Base-by-base conservation (phyloP, 2,113 vertebrate species). In the Rhea pennata region DNA sequence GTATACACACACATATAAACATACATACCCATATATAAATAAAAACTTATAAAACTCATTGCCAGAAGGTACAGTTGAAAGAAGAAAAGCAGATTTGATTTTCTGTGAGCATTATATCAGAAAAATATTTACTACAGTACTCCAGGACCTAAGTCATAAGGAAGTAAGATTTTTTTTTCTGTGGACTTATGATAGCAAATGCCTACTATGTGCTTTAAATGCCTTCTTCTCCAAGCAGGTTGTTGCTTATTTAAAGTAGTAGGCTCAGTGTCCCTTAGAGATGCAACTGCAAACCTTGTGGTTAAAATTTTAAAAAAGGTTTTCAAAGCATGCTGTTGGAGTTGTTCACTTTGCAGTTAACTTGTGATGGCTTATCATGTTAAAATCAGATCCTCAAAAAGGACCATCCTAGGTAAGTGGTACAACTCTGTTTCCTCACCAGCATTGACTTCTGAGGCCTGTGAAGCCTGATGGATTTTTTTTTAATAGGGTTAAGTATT, bases 111-210 rank as follows among this genome's bases (percentile, higher is more conserved):
- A 23, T 61, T 46, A 42, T 21, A 53, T 78, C 46, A 78, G 39
- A 56, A 94, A 67, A 73, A 22, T 44, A 33, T 27, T 70, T 82
- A 50, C 59, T 75, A 33, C 22, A 61, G 27, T 22, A 6, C 65
- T 53, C 36, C 33, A 58, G 58, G 53, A 39, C 31, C 36, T 36
- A 36, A 36, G 36, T 36, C 36, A 36, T 36, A 36, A 36, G 36
- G 36, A 36, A 36, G 58, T 39, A 81, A 72, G 39, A 75, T 4
- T 11, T 82, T 94, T 94, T 72, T 77, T 70, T 20, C 33, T 23
- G 39, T 29, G 15, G 3, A n/a, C 9, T 3, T 16, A 22, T 0
- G 0, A 22, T 84, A 64, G 62, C 21, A 86, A 92, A 67, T 53
- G 83, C 3, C 16, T 74, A 29, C 3, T 69, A 7, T 9, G 19